Percentiles rank a stretch among this genome's conserved stretches.
These are phyloP conservation scores for Pseudanteris insignis DNA, from an alignment of 2,888 invertebrate species.

Conservation along the genomic window DNA sequence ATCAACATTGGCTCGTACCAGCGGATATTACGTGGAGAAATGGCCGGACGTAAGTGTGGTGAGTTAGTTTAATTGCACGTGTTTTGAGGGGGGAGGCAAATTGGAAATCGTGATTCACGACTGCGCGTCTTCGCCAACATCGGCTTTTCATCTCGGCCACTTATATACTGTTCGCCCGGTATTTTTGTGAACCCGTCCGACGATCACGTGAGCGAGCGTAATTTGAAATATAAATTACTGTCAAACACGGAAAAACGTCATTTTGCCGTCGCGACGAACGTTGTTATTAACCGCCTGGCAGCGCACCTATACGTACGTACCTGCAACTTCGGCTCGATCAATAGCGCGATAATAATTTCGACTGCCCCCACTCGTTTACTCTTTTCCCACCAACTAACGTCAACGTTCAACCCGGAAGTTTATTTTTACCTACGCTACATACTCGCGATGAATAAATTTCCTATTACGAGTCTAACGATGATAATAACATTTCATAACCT, in stretches of 20 bases:
- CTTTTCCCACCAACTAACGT: constrained; percentile 7
- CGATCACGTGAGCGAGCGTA: constrained; percentile 54
- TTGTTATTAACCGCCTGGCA: constrained; percentile 51
- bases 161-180: constrained; percentile 27
- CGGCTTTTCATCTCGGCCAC: constrained; percentile 31
- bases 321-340: constrained; percentile 43
- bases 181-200: constrained; percentile 40
- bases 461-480: no score
- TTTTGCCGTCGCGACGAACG: constrained; percentile 53
- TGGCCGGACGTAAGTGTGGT: neutral
- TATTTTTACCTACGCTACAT: neutral
- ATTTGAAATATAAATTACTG: constrained; percentile 57
- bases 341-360: constrained; percentile 42
- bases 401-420: constrained; percentile 9
- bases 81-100: neutral
- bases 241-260: constrained; percentile 57
- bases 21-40: neutral
- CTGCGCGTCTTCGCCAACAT: constrained; percentile 15
- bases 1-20: no score
- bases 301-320: constrained; percentile 41
- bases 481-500: no score
- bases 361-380: constrained; percentile 25
- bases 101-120: constrained; percentile 22
- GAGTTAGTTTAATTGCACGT: neutral
- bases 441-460: no score